phyloP scores from a whole-genome alignment of 2,888 invertebrate genomes.

The Belgica antarctica region DNA sequence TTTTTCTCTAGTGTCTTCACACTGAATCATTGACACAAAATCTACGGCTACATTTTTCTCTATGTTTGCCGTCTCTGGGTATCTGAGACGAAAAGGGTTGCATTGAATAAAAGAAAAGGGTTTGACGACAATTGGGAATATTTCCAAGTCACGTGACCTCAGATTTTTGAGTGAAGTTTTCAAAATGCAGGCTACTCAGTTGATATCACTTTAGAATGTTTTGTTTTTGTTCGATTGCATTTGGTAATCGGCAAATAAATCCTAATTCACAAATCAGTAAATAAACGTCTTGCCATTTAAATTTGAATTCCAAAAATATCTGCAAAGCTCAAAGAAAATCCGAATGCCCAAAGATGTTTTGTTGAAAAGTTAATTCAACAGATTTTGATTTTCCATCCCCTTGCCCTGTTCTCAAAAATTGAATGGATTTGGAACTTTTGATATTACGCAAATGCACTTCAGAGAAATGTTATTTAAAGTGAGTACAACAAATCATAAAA shows the following conservation, averaged over 20 bases:
- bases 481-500: conserved; percentile 21
- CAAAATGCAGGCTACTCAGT: no score
- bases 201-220: no score
- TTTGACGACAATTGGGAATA: background rate
- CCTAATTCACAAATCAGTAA: conserved; percentile 28
- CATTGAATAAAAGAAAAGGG: background rate
- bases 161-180: no score
- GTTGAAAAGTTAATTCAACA: conserved; percentile 1
- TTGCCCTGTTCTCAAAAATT: background rate
- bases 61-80: background rate
- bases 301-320: conserved; percentile 16
- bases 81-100: background rate
- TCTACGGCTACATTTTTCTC: background rate
- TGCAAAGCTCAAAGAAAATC: no score
- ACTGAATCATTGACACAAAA: background rate
- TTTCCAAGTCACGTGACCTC: no score
- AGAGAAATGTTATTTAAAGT: background rate
- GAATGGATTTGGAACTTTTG: conserved; percentile 28
- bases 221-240: background rate
- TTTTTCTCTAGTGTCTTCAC: background rate
- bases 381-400: background rate
- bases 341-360: no score
- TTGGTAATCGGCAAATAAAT: no score
- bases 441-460: conserved; percentile 32
- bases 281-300: conserved; percentile 28